Evolutionary conservation across 2,113 vertebrate genomes (phyloP), one percentile per base, ranked within the genome.

Genomic region (Prunella himalayana): DNA sequence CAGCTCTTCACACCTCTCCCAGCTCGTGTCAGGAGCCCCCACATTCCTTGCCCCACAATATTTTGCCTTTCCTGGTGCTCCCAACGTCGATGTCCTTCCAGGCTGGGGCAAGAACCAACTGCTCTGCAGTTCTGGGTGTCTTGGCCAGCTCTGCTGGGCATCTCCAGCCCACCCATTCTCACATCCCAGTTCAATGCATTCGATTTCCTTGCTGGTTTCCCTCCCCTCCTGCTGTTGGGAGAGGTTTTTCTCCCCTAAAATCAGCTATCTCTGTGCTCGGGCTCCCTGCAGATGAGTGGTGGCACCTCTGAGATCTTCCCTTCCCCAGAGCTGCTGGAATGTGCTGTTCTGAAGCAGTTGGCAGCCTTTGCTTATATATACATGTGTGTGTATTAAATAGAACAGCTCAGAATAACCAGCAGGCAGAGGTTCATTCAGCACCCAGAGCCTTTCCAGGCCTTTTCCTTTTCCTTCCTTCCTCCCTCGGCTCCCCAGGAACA

Each of bases 401-500:
- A 94, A 86, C 93, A 88, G 89, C 96, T 96, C 72, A 81, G 88
- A 92, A 88, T 75, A 88, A 88, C 91, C 22, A 4, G 15, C 72
- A 94, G 92, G 94, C 86, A 93, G 91, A 86, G 91, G 76, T 81
- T 95, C 76, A 51, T 90, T 92, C 95, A 82, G 94, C 64, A 92
- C 63, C 18, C 1, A 1, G 5, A 88, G 72, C 7, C 3, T 59
- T 94, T 50, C 88, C 91, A 90, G 94, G 70, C 88, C 71, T 64
- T 83, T 77, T 72, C 86, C 59, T 45, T 65, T 66, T 22, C 61
- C 31, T 69, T 82, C 59, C 70, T 69, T 59, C 60, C 54, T 87
- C 41, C 84, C 92, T 75, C 83, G 23, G 41, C 86, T 71, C 44
- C 85, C 57, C 57, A 44, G 37, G 88, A 54, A 9, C 20, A 15